phyloP scores from a whole-genome alignment of 1,140 invertebrate genomes.

The Semibalanus balanoides region DNA sequence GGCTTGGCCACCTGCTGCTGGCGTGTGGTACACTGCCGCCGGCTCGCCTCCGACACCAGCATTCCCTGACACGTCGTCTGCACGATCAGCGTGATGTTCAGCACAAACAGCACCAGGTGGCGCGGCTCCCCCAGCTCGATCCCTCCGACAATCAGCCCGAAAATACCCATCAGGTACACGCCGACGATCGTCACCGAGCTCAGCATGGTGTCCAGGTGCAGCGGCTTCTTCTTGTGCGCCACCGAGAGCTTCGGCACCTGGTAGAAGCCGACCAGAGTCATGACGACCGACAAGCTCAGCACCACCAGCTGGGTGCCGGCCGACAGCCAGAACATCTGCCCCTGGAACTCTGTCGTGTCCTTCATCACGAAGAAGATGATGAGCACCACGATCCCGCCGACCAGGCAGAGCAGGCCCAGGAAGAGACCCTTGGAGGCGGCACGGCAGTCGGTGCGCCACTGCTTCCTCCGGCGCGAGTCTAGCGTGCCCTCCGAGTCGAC shows the following conservation, averaged over 20 bases:
- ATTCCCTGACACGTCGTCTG: conserved; percentile 42
- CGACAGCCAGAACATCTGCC: conserved; percentile 29
- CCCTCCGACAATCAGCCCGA: conserved; percentile 36
- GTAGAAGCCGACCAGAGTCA: conserved; percentile 27
- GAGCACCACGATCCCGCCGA: conserved; percentile 43
- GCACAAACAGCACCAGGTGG: conserved; percentile 34
- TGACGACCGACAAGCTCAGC: conserved; percentile 32
- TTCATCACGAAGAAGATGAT: conserved; percentile 48
- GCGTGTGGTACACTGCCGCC: conserved; percentile 37
- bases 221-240: conserved; percentile 26
- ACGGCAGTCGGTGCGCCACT: conserved; percentile 32
- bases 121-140: conserved; percentile 22
- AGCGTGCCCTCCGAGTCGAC: conserved; percentile 13
- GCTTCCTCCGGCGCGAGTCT: conserved; percentile 13
- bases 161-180: conserved; percentile 41
- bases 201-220: conserved; percentile 35
- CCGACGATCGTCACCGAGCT: conserved; percentile 39
- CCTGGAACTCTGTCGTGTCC: conserved; percentile 38
- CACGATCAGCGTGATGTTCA: conserved; percentile 36
- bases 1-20: conserved; percentile 42
- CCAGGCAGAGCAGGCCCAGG: conserved; percentile 43
- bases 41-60: conserved; percentile 44
- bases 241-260: conserved; percentile 33
- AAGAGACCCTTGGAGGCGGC: conserved; percentile 45
- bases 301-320: conserved; percentile 27